Base-by-base conservation (phyloP, 2,113 vertebrate genomes). In the Oryzias woworae region DNA sequence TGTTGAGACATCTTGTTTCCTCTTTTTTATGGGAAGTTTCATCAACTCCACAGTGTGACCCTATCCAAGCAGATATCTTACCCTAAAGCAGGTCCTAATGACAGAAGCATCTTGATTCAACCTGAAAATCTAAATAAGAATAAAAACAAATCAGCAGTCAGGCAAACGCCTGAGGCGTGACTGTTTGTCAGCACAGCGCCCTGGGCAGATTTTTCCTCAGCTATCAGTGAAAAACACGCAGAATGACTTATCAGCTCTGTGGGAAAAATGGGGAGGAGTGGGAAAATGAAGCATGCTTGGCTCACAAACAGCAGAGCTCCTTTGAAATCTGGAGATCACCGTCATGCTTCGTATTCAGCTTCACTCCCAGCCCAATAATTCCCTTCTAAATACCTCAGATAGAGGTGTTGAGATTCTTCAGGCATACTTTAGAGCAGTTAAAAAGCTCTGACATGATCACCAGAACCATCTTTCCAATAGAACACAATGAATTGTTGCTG, bases 101-200 rank as follows among this genome's bases (percentile, higher is more conserved):
- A 88, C 62, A 72, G 79, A 67, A 66, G 75, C 73, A 55, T 72
- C 82, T 85, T 87, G 84, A 88, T 91, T 90, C 89, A 85, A 85
- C 52, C 62, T 63, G 77, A 86, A 76, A 69, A 82, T 84, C 70
- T 68, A 81, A 86, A 81, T 75, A 46, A 16, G 17, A 46, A 46
- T 16, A 46, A 46, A 17, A 46, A 46, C 14, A 70, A 83, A 80
- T 68, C 18, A 72, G 78, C 81, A 81, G 61, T 85, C 62, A 77
- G 77, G 83, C 82, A 63, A 84, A 88, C 69, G 81, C 81, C 83
- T 60, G 7, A 80, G 85, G 81, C 76, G 7, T 58, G 58, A 58
- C 42, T 54, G 46, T 83, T 77, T 69, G 65, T 49, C 45, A 55
- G 66, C 53, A 47, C 71, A 18, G 52, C 4, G 69, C 77, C 77